Percentiles rank a stretch among this genome's conserved stretches.
Evolutionary conservation across 2,797 vertebrate species (phyloP).

Genomic region (Phataginus tetradactyla): DNA sequence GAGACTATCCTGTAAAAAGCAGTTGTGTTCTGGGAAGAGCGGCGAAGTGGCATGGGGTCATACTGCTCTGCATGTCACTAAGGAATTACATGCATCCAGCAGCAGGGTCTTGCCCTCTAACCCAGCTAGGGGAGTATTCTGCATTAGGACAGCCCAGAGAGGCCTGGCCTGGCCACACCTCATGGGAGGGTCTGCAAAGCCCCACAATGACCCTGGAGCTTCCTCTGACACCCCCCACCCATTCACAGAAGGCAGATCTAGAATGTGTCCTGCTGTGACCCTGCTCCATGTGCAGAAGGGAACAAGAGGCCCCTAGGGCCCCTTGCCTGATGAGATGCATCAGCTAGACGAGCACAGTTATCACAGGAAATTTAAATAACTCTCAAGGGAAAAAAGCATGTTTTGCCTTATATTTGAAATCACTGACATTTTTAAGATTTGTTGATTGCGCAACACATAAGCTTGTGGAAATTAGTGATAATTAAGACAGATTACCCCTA

Average conservation of each 20-base stretch:
- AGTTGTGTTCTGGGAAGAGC: background rate
- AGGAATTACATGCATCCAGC: background rate
- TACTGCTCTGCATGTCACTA: background rate
- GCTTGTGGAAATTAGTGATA: background rate
- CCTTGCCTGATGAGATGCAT: background rate
- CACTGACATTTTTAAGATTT: background rate
- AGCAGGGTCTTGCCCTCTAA: background rate
- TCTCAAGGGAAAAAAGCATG: background rate
- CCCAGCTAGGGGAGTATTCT: background rate
- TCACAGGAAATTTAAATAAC: background rate
- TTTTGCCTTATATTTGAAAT: slow-evolving; percentile 2
- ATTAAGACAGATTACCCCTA: background rate
- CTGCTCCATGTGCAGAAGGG: background rate
- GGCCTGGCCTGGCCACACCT: background rate
- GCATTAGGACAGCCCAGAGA: background rate
- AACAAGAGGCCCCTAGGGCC: background rate
- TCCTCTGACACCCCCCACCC: background rate
- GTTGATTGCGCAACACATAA: background rate
- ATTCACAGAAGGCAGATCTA: background rate
- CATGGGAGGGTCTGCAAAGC: background rate
- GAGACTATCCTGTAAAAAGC: background rate
- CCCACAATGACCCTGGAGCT: background rate
- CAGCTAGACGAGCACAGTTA: background rate
- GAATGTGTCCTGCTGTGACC: fast-evolving
- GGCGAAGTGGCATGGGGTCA: background rate